Percentiles rank a stretch among this genome's conserved stretches.
These are phyloP conservation scores for Lepidonotus clava DNA, from an alignment of 2,888 invertebrate genomes.

Conservation along the genomic window DNA sequence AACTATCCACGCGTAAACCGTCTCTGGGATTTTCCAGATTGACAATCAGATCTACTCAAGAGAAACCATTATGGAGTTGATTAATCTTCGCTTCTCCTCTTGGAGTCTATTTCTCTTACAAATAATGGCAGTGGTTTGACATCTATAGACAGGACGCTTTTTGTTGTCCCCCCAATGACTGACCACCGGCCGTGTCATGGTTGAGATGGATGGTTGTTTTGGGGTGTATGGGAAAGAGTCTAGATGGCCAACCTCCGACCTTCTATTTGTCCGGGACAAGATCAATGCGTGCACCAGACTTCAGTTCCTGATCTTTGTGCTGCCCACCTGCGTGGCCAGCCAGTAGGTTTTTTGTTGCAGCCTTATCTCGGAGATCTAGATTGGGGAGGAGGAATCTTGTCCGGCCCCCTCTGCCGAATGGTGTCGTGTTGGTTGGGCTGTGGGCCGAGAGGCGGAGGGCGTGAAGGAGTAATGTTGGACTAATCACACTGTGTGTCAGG, in stretches of 20 bases:
- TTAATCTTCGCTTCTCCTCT: neutral
- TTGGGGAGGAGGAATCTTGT: neutral
- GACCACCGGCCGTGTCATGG: neutral
- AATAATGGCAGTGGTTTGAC: neutral
- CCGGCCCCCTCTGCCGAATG: neutral
- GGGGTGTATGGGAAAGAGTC: neutral
- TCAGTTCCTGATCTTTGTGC: slow-evolving; percentile 10
- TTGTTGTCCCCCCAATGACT: neutral
- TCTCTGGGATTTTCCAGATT: no score
- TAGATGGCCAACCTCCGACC: no score
- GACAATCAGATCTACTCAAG: neutral
- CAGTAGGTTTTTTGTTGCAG: neutral
- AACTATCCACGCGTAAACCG: neutral
- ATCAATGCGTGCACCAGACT: slow-evolving; percentile 3
- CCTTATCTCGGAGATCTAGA: slow-evolving; percentile 27
- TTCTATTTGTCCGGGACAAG: neutral
- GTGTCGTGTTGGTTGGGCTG: neutral
- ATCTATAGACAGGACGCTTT: neutral
- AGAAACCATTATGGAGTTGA: neutral
- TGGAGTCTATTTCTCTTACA: neutral
- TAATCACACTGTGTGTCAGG: neutral
- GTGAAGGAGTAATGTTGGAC: neutral
- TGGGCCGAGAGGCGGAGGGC: neutral
- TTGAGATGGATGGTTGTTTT: slow-evolving; percentile 4
- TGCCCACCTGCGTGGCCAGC: neutral